Percentiles rank a stretch among this genome's conserved stretches.
Evolutionary conservation across 2,888 invertebrate species (phyloP).

Genomic region (Agrypnus murinus): DNA sequence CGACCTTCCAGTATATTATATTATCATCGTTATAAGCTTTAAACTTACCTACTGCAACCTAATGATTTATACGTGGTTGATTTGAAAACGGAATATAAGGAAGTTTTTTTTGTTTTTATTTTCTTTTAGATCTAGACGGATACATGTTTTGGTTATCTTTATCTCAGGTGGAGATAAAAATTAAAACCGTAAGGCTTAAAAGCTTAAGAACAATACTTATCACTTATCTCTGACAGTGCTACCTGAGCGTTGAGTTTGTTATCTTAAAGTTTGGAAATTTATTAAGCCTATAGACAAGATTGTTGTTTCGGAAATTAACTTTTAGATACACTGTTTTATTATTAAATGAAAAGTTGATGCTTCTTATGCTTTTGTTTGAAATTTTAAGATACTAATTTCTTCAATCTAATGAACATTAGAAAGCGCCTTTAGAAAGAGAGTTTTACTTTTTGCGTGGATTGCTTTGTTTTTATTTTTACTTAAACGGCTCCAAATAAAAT

Average conservation of each 20-base stretch:
- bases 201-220: slow-evolving; percentile 64
- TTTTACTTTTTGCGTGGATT: too few relatives aligned
- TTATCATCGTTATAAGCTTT: slow-evolving; percentile 32
- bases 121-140: slow-evolving; percentile 31
- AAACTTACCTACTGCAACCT: slow-evolving; percentile 18
- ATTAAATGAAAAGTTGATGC: too few relatives aligned
- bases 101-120: too few relatives aligned
- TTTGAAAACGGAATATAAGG: background rate
- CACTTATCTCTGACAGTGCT: slow-evolving; percentile 55
- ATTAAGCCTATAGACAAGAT: background rate
- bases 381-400: too few relatives aligned
- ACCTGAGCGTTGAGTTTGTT: slow-evolving; percentile 51
- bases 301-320: background rate
- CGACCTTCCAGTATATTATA: slow-evolving; percentile 38
- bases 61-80: slow-evolving; percentile 18
- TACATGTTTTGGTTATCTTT: slow-evolving; percentile 37
- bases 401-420: too few relatives aligned
- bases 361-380: too few relatives aligned
- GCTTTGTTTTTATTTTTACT: too few relatives aligned
- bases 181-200: slow-evolving; percentile 53
- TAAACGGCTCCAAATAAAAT: too few relatives aligned
- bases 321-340: background rate
- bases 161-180: slow-evolving; percentile 48
- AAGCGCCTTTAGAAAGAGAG: too few relatives aligned
- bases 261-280: background rate